Evolutionary conservation across 1,140 invertebrate species (phyloP), one percentile per base, ranked within the genome.

Genomic region (Ridgeia piscesae): DNA sequence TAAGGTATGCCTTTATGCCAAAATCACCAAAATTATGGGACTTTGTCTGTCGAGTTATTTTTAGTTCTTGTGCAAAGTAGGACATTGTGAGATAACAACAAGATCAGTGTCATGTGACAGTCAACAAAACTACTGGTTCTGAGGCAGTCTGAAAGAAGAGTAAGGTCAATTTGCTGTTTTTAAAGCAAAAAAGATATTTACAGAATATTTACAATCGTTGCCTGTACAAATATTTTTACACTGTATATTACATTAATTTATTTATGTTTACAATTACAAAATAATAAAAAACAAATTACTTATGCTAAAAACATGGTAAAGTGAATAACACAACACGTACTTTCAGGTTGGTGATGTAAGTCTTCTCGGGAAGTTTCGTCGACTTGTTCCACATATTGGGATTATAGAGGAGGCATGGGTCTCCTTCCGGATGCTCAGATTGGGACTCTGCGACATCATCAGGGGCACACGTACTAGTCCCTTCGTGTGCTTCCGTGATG

Each of bases 351-450:
- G 11, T 77, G 17, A 90, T 21, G n/a, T 34, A 90, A 6, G 89
- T 17, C 89, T 90, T 34, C 92, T 94, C 34, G 93, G 92, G 8
- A 31, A 94, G 91, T 91, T 95, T 94, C 9, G 95, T 93, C 6
- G 95, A 95, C 34, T 94, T 93, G 91, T 94, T 95, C 95, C 95
- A 96, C 17, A 92, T 21, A n/a, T 94, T 93, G 14, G 93, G 93
- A 93, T 95, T 91, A 35, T 35, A 48, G 35, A 77, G n/a, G 42
- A 17, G 4, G 21, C 94, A 94, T 92, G 95, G 94, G 89, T 94
- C 93, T 0, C 35, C 31, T n/a, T 90, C 89, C 8, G n/a, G 17
- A n/a, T 33, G 89, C n/a, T 31, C 89, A 4, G 34, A 34, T 27
- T 0, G 89, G 8, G 21, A 90, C 17, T 90, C 35, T 4, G 34